Conservation (phyloP, 2,888 invertebrate genomes). For the Suillia variegata region DNA sequence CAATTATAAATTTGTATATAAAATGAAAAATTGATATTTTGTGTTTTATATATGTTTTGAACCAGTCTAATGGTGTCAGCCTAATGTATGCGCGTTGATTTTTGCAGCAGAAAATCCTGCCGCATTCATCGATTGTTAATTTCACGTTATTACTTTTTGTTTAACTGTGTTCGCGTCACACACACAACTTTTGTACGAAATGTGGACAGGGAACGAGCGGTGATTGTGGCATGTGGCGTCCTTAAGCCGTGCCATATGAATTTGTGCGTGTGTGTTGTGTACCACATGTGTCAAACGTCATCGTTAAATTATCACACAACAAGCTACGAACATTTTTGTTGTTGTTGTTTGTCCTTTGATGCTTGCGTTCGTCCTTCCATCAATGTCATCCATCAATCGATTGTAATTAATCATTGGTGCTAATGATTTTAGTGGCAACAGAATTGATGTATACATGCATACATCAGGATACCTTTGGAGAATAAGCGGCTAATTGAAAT, state of each 20-base stretch:
- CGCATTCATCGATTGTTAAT: constrained; percentile 8
- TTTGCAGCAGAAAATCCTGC: no score
- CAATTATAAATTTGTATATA: no score
- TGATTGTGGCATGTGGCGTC: no score
- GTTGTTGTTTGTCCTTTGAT: not conserved
- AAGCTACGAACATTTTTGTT: not conserved
- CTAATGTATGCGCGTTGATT: no score
- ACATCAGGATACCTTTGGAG: no score
- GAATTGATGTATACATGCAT: constrained; percentile 2
- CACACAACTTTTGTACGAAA: no score
- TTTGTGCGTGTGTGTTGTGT: not conserved
- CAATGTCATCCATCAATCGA: constrained; percentile 40
- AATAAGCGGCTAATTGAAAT: no score
- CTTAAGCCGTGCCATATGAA: not conserved
- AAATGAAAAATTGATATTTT: no score
- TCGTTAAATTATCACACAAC: not conserved
- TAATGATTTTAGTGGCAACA: constrained; percentile 31
- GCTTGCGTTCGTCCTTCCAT: not conserved
- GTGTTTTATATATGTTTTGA: no score
- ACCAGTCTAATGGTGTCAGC: no score
- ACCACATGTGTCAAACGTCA: not conserved
- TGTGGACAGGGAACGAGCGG: no score
- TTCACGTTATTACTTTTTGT: constrained; percentile 12
- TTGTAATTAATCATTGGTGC: constrained; percentile 49
- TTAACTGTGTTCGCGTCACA: not conserved